Evolutionary conservation across 2,888 invertebrate species (phyloP), one percentile per base, ranked within the genome.

Genomic region (Cancer borealis): DNA sequence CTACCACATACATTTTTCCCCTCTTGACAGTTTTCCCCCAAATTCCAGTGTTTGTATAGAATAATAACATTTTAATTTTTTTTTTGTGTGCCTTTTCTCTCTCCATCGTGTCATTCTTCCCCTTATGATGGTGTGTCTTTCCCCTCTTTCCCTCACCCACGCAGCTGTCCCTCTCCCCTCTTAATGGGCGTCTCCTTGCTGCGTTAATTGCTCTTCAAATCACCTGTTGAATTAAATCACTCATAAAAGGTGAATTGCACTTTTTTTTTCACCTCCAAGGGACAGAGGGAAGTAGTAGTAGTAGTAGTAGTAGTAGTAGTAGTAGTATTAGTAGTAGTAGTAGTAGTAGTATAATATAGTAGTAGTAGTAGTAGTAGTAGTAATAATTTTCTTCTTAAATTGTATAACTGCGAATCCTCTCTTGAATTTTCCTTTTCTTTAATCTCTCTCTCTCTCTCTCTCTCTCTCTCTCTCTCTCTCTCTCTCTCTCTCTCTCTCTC

Each of bases 211-310:
- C 79, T 21, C 30, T 30, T 79, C 26, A 30, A 79, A 10, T 79
- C 30, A 79, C 79, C 79, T 79, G 79, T 30, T 79, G 6, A 79
- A 79, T 79, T 79, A 79, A 79, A 30, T 79, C 79, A 79, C 79
- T 79, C 30, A n/a, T n/a, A 21, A 66, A 66, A 66, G n/a, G 66
- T n/a, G n/a, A n/a, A 17, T 1, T 66, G 60, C 4, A 17, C 17
- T 8, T 21, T 66, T 21, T 66, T 66, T 66, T 17, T 49, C 49
- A 66, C 60, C 60, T 66, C 17, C 21, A 49, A 17, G 14, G 60
- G 1, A 17, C 0, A 4, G 60, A 21, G 60, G 60, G 30, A 30
- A 26, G 79, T 30, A 26, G 79, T 79, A 30, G 79, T 79, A 30
- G 79, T 79, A 26, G 79, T 30, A 26, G 79, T 79, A 26, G 79